Conservation (phyloP, 1,140 invertebrate species). For the Holcopasites calliopsidis region DNA sequence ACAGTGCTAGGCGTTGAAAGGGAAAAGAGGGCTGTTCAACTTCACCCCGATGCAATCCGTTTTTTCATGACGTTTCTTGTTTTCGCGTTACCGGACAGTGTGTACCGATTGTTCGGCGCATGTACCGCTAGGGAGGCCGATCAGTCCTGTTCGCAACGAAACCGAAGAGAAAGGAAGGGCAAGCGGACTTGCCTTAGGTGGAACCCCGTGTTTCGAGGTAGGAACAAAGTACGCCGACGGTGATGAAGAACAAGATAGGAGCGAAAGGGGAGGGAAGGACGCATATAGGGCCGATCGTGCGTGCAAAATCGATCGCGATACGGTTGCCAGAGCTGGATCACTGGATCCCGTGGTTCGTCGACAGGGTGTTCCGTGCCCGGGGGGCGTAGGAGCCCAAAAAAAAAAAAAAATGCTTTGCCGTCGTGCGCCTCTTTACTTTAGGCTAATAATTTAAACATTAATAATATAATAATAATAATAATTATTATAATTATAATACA, state of each 20-base stretch:
- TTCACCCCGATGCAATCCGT: conserved; percentile 12
- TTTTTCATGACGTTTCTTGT: conserved; percentile 9
- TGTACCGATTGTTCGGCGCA: conserved; percentile 8
- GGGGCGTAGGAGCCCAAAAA: conserved; percentile 74
- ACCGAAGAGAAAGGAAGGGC: neutral
- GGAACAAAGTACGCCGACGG: conserved; percentile 8
- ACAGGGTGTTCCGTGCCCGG: conserved; percentile 78
- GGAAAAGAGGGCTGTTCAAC: conserved; percentile 10
- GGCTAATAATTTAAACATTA: conserved; percentile 80
- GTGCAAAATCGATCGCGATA: conserved; percentile 25
- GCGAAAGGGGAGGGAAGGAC: neutral
- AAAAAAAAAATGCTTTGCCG: conserved; percentile 79
- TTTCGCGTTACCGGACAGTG: conserved; percentile 8
- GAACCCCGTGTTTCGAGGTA: conserved; percentile 42
- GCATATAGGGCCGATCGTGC: no score
- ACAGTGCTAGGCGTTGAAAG: conserved; percentile 5
- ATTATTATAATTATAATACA: conserved; percentile 77
- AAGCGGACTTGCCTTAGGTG: conserved; percentile 20
- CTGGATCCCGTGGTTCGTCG: conserved; percentile 69
- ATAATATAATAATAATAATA: conserved; percentile 75
- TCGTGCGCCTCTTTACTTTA: conserved; percentile 79
- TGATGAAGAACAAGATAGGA: neutral
- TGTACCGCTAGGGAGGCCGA: conserved; percentile 15
- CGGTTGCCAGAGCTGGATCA: conserved; percentile 15
- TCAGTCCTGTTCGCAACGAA: conserved; percentile 55